Percentiles rank a stretch among this genome's conserved stretches.
These are phyloP conservation scores for Alloplasta piceator DNA, from an alignment of 2,888 invertebrate genomes.

Conservation along the genomic window DNA sequence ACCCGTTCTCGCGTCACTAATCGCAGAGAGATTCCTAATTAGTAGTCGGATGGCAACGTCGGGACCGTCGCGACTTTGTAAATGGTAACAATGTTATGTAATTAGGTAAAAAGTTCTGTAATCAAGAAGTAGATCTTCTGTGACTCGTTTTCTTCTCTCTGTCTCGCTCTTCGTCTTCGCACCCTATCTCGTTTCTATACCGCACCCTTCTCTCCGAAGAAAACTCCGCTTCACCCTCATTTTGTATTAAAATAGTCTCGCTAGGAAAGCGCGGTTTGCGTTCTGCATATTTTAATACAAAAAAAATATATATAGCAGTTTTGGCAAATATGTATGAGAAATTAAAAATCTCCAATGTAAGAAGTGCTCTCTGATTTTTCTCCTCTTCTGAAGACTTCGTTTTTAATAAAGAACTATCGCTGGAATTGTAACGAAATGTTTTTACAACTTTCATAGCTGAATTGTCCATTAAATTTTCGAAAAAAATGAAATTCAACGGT, in stretches of 20 bases:
- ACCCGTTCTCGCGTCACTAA: slow-evolving; percentile 72
- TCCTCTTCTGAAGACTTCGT: neutral
- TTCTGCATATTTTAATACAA: slow-evolving; percentile 79
- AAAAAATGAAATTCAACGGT: no score
- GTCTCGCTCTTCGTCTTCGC: slow-evolving; percentile 56
- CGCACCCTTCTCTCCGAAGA: slow-evolving; percentile 35
- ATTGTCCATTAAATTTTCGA: no score
- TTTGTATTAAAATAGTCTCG: slow-evolving; percentile 81
- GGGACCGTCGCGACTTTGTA: slow-evolving; percentile 79
- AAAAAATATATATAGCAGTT: neutral
- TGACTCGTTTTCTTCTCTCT: slow-evolving; percentile 67
- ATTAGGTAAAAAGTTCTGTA: slow-evolving; percentile 83
- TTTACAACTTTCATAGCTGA: no score
- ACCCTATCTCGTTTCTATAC: slow-evolving; percentile 58
- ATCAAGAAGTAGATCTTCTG: slow-evolving; percentile 82
- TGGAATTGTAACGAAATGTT: no score
- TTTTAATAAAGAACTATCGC: no score
- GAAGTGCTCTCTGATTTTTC: slow-evolving; percentile 72
- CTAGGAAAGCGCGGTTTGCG: slow-evolving; percentile 78
- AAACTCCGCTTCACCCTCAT: slow-evolving; percentile 67
- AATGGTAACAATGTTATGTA: slow-evolving; percentile 83
- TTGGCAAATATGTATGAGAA: neutral
- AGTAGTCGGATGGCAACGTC: slow-evolving; percentile 77
- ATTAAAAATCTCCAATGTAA: slow-evolving; percentile 2
- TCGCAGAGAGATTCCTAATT: slow-evolving; percentile 76